Conservation (phyloP, 1,140 invertebrate genomes). For the Leptinotarsa texana region DNA sequence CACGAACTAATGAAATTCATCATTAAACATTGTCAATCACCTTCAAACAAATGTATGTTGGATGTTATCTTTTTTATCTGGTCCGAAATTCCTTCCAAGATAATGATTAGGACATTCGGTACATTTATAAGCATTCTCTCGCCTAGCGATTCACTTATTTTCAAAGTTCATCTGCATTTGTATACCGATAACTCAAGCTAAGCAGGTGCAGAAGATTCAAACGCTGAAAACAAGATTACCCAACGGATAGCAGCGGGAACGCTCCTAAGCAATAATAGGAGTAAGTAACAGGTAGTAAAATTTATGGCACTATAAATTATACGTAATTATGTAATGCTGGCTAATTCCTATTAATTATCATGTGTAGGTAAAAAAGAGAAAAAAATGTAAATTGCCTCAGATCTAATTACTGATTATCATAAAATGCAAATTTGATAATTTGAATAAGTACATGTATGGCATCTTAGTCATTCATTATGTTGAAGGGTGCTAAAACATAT, state of each 20-base stretch:
- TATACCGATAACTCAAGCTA: constrained; percentile 12
- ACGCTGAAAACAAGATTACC: constrained; percentile 16
- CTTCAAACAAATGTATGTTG: no score
- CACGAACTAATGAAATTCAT: no score
- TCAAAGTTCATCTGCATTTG: constrained; percentile 2
- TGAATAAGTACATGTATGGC: constrained; percentile 1
- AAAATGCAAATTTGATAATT: constrained; percentile 19
- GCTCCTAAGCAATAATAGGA: constrained; percentile 22
- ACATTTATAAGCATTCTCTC: neutral
- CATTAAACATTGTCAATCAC: no score
- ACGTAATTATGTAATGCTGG: constrained; percentile 22
- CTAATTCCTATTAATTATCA: constrained; percentile 25
- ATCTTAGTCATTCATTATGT: neutral
- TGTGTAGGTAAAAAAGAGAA: constrained; percentile 15
- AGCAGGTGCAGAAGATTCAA: constrained; percentile 18
- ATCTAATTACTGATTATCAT: constrained; percentile 17
- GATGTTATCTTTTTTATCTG: no score
- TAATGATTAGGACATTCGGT: no score
- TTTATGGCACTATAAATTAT: constrained; percentile 17
- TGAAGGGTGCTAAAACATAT: neutral
- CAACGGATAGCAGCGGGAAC: constrained; percentile 12
- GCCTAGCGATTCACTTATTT: neutral
- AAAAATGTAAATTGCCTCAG: constrained; percentile 22
- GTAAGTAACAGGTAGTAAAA: constrained; percentile 22
- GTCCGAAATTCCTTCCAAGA: no score